Evolutionary conservation across 2,113 vertebrate species (phyloP), one percentile per base, ranked within the genome.

Genomic region (Poeciliopsis prolifica): DNA sequence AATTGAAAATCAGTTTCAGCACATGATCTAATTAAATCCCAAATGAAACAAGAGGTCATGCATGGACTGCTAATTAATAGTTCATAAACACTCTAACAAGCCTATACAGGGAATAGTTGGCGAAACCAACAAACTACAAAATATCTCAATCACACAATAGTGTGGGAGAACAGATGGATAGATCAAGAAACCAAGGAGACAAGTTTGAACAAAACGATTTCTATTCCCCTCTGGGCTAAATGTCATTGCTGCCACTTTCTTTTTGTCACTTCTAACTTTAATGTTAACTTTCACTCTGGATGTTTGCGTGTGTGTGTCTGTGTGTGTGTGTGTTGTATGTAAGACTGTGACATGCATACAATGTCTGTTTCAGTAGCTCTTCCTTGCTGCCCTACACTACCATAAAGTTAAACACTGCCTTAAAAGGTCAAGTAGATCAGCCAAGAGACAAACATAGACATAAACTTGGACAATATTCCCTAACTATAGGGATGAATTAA

Each of bases 351-450:
- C 64, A 51, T 84, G 76, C 77, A 79, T 77, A 26, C 77, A 77
- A 85, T 78, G 70, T 75, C 84, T 68, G 58, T 82, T 78, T 82
- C 29, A 66, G 24, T 29, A 28, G 33, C 15, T 80, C 51, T 69
- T 70, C 66, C 51, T 35, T 31, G 26, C 33, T 67, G 66, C 70
- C 62, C 65, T 31, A 37, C 73, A 74, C 67, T 31, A 37, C 74
- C 78, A 80, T 63, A 70, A 61, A 79, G 72, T 77, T 72, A 80
- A 86, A 89, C 42, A 9, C 40, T 42, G 51, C 61, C 71, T 69
- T 72, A 37, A 90, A 89, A 92, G 88, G 88, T 90, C 86, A 90
- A 75, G 68, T 61, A 74, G 72, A 81, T 85, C 74, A 58, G 69
- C 40, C 67, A n/a, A 70, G 62, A 75, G 4, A 70, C 6, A 70